phyloP scores from a whole-genome alignment of 2,113 vertebrate genomes.

The Paedocypris sp. region DNA sequence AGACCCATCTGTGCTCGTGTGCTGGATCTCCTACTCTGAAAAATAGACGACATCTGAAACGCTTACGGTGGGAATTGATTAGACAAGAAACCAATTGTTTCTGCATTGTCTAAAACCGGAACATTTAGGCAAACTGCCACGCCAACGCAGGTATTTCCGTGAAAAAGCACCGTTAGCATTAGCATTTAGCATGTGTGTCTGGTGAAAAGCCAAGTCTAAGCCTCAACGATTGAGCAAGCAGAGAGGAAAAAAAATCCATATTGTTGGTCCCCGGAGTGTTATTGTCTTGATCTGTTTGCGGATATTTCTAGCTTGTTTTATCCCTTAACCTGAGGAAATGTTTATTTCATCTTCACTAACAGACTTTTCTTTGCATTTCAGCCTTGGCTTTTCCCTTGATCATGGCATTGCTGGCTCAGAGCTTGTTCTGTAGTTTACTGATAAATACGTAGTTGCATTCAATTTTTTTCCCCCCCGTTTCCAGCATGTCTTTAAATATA shows the following conservation, averaged over 20 bases:
- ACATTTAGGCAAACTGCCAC: too few species aligned
- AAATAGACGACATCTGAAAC: slow-evolving; percentile 22
- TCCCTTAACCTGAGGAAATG: too few species aligned
- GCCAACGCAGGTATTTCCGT: too few species aligned
- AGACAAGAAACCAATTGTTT: not conserved
- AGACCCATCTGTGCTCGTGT: slow-evolving; percentile 12
- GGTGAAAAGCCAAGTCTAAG: too few species aligned
- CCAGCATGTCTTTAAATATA: slow-evolving; percentile 5
- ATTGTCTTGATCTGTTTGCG: too few species aligned
- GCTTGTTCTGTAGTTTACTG: slow-evolving; percentile 3
- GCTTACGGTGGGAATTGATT: not conserved
- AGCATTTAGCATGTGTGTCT: too few species aligned
- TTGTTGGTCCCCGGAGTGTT: too few species aligned
- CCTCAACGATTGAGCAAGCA: too few species aligned
- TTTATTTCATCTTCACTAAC: too few species aligned
- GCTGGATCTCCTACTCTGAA: slow-evolving; percentile 17
- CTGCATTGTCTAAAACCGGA: not conserved
- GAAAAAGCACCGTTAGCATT: too few species aligned
- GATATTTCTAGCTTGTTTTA: too few species aligned
- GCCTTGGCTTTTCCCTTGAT: slow-evolving; percentile 15
- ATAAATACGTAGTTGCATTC: not conserved
- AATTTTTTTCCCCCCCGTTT: not conserved
- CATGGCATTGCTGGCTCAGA: not conserved
- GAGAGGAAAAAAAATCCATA: too few species aligned
- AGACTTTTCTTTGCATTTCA: slow-evolving; percentile 14